These are phyloP conservation scores for Drosophila kikkawai DNA, from an alignment of 1,140 invertebrate genomes.

Conservation along the genomic window DNA sequence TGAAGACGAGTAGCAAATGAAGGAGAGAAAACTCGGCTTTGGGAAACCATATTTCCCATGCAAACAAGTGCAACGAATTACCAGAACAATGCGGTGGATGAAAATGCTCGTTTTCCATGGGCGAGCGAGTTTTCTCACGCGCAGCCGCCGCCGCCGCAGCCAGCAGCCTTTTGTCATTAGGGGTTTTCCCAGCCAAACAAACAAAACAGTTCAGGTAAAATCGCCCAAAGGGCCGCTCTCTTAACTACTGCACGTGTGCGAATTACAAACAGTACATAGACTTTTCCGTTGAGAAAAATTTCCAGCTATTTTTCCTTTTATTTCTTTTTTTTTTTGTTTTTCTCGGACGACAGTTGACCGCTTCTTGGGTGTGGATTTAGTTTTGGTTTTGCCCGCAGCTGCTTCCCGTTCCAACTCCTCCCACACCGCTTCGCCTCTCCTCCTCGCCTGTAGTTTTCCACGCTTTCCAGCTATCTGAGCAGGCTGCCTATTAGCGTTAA, in stretches of 20 bases:
- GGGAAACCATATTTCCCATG: conserved; percentile 71
- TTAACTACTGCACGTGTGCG: conserved; percentile 72
- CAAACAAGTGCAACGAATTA: conserved; percentile 78
- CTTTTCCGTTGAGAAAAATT: conserved; percentile 45
- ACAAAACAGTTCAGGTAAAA: conserved; percentile 36
- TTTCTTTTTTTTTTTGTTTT: conserved; percentile 9
- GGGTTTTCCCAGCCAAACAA: conserved; percentile 51
- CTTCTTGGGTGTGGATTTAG: conserved; percentile 45
- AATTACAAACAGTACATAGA: conserved; percentile 34
- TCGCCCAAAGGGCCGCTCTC: conserved; percentile 21
- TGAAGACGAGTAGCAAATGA: conserved; percentile 36
- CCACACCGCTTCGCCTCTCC: conserved; percentile 3
- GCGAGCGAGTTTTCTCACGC: conserved; percentile 76
- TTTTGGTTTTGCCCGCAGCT: conserved; percentile 48
- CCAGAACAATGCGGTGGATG: conserved; percentile 46
- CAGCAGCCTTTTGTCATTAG: conserved; percentile 46
- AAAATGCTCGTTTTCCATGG: conserved; percentile 53
- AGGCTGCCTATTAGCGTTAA: conserved; percentile 75
- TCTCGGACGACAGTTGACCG: conserved; percentile 36
- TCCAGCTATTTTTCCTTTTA: conserved; percentile 28
- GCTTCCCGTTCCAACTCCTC: conserved; percentile 24
- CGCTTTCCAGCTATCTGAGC: conserved; percentile 35
- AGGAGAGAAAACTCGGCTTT: conserved; percentile 49
- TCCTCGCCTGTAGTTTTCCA: conserved; percentile 4
- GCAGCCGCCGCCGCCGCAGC: conserved; percentile 22